Percentiles rank a stretch among this genome's conserved stretches.
These are phyloP conservation scores for Cassiopea xamachana DNA, from an alignment of 30 jellyfish, hydroid and myxozoan genomes.

Conservation along the genomic window DNA sequence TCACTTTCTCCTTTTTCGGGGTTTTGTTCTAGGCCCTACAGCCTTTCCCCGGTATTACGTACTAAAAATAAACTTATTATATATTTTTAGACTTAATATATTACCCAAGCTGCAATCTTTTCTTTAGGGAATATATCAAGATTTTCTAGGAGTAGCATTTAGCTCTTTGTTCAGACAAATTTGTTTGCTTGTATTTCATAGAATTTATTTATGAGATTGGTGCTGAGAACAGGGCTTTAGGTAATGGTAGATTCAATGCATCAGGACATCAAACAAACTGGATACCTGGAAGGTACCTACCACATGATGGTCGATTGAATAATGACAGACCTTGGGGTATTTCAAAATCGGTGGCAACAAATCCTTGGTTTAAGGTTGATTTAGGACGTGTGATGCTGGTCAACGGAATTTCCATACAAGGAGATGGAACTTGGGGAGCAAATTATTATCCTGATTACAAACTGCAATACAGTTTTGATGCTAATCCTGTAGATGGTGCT, in stretches of 20 bases:
- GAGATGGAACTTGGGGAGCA: constrained; percentile 61
- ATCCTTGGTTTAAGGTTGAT: constrained; percentile 67
- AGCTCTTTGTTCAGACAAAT: too few species aligned
- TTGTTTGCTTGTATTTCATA: background rate
- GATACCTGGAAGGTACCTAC: constrained; percentile 41
- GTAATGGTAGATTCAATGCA: constrained; percentile 57
- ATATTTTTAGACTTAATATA: too few species aligned
- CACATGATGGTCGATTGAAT: constrained; percentile 64
- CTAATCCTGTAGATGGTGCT: background rate
- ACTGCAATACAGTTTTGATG: constrained; percentile 43
- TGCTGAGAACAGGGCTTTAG: constrained; percentile 65
- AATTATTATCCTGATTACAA: constrained; percentile 62
- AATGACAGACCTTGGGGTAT: constrained; percentile 64
- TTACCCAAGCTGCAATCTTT: too few species aligned
- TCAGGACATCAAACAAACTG: background rate
- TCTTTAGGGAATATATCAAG: too few species aligned
- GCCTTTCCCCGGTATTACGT: too few species aligned
- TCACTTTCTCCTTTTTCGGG: too few species aligned
- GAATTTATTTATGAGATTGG: constrained; percentile 49
- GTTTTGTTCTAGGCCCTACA: too few species aligned
- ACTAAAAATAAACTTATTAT: too few species aligned
- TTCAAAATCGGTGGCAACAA: too few species aligned
- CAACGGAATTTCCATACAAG: constrained; percentile 72
- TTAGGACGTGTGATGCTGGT: constrained; percentile 70
- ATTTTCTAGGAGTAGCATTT: too few species aligned